These are phyloP conservation scores for Ferdinandea cuprea DNA, from an alignment of 2,888 invertebrate genomes.

Conservation along the genomic window DNA sequence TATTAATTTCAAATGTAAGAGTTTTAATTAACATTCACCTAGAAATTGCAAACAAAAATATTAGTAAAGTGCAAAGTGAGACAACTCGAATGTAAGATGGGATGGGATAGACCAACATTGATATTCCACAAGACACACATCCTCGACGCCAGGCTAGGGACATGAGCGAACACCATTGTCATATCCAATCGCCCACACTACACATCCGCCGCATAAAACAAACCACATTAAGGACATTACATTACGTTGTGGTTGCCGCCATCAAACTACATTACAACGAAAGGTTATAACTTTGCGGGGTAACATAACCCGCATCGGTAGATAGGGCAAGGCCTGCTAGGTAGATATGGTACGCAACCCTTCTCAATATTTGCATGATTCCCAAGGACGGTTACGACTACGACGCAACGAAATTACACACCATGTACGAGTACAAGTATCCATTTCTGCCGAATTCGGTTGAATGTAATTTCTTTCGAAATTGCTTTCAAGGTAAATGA, in stretches of 20 bases:
- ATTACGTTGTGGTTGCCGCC: slow-evolving; percentile 71
- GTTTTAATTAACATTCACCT: slow-evolving; percentile 34
- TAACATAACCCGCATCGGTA: slow-evolving; percentile 49
- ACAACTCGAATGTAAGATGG: not conserved
- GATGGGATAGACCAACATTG: not conserved
- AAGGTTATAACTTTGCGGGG: slow-evolving; percentile 70
- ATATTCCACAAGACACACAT: slow-evolving; percentile 17
- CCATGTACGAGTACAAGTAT: slow-evolving; percentile 57
- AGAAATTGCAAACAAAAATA: slow-evolving; percentile 20
- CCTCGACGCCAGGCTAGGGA: slow-evolving; percentile 47
- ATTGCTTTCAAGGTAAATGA: slow-evolving; percentile 75
- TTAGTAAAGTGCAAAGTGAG: slow-evolving; percentile 22
- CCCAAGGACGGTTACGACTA: slow-evolving; percentile 65
- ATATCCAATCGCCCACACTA: slow-evolving; percentile 57
- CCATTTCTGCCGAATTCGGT: slow-evolving; percentile 69
- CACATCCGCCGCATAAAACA: slow-evolving; percentile 61
- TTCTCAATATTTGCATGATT: slow-evolving; percentile 68
- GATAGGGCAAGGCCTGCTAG: slow-evolving; percentile 50
- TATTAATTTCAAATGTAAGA: slow-evolving; percentile 14
- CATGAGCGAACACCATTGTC: slow-evolving; percentile 59
- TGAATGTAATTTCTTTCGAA: slow-evolving; percentile 74
- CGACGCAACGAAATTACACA: slow-evolving; percentile 64
- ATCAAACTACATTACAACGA: slow-evolving; percentile 72
- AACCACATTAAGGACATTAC: slow-evolving; percentile 72
- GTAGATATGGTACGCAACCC: slow-evolving; percentile 48